Evolutionary conservation across 53 echinoderm and acorn worm species (phyloP).

Genomic region (Luidia sarsii): DNA sequence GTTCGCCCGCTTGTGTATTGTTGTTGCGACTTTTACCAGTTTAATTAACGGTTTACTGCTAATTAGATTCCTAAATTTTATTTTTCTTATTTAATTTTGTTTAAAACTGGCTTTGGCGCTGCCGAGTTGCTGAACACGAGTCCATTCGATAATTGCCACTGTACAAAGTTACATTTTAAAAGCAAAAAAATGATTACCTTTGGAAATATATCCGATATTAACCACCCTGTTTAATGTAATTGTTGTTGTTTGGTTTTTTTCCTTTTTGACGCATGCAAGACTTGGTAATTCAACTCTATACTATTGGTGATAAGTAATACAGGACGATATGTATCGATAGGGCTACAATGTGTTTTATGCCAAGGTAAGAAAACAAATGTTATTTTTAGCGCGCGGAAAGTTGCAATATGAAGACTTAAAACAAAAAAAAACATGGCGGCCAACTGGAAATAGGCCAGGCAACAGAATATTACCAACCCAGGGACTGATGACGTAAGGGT

Average conservation of each 20-base stretch:
- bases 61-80: conserved; percentile 27
- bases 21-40: conserved; percentile 31
- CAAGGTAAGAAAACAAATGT: conserved; percentile 5
- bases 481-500: too few species aligned
- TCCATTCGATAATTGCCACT: too few species aligned
- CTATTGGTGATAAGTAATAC: not conserved
- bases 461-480: too few species aligned
- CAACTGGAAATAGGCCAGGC: conserved; percentile 16
- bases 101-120: conserved; percentile 1
- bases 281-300: not conserved
- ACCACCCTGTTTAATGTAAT: conserved; percentile 14
- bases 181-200: not conserved
- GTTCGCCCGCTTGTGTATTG: conserved; percentile 47
- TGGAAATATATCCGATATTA: not conserved
- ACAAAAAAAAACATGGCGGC: not conserved
- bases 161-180: too few species aligned
- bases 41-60: conserved; percentile 33
- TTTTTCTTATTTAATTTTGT: conserved; percentile 18
- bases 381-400: conserved; percentile 53
- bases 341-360: conserved; percentile 4
- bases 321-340: conserved; percentile 5
- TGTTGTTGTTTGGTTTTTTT: too few species aligned
- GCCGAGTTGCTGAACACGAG: too few species aligned
- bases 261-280: conserved; percentile 41
- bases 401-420: conserved; percentile 44